A percentile compares a stretch with the other conserved stretches of the same genome.
phyloP scores from a whole-genome alignment of 2,888 invertebrate species.

The Capitulum mitella region DNA sequence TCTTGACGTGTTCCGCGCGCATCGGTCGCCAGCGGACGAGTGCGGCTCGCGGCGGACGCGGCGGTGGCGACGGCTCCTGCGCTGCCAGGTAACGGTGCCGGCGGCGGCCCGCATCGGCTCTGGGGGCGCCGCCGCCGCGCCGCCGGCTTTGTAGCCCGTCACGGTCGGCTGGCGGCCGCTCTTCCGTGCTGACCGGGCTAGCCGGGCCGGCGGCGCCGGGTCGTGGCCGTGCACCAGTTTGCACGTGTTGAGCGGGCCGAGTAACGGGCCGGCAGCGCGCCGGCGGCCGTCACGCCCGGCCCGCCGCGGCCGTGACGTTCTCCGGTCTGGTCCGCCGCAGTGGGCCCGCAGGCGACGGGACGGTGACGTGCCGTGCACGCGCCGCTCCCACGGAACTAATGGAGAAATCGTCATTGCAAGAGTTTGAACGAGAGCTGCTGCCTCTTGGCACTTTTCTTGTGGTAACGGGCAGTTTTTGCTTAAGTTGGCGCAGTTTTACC shows the following conservation, averaged over 20 bases:
- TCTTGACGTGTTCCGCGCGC: not conserved
- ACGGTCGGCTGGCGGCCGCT: not conserved
- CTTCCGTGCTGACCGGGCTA: not conserved
- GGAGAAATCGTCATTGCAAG: no score
- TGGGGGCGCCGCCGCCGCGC: not conserved
- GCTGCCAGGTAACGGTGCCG: not conserved
- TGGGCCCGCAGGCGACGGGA: no score
- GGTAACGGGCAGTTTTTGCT: no score
- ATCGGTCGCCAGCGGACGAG: not conserved
- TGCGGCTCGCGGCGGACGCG: not conserved
- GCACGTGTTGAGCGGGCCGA: not conserved
- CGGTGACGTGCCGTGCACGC: no score
- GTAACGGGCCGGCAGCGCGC: not conserved
- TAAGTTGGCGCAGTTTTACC: no score
- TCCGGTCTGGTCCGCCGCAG: no score
- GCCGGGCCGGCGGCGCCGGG: not conserved
- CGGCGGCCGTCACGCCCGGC: not conserved
- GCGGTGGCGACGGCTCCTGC: not conserved
- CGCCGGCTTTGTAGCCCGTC: not conserved
- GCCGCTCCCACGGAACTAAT: no score
- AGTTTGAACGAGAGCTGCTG: no score
- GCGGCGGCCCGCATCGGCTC: not conserved
- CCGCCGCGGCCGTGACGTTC: no score
- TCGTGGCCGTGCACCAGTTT: not conserved
- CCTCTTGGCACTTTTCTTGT: no score